Conservation (phyloP, 2,113 vertebrate species). For the Megaceryle maxima region DNA sequence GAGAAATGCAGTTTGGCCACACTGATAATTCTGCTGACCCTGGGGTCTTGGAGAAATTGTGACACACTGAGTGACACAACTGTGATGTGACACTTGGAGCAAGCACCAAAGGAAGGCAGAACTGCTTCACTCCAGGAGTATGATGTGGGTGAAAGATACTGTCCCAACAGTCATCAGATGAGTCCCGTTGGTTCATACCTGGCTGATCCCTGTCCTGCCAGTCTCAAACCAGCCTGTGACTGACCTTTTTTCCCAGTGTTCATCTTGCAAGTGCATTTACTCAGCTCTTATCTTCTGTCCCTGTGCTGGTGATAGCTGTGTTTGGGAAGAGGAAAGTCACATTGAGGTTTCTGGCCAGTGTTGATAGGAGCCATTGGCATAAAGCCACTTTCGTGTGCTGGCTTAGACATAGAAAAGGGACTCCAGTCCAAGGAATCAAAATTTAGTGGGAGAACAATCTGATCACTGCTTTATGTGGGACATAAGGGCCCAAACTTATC, state of each 20-base stretch:
- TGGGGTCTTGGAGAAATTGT: not conserved
- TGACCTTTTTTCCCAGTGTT: not conserved
- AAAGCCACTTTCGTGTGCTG: not conserved
- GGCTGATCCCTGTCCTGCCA: not conserved
- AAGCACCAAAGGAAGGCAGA: not conserved
- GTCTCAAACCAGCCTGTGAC: not conserved
- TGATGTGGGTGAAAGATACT: not conserved
- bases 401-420: not conserved
- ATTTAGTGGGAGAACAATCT: not conserved
- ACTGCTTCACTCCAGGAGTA: not conserved
- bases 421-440: not conserved
- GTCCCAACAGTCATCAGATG: not conserved
- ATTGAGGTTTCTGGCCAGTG: conserved; percentile 55
- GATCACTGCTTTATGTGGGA: accelerated
- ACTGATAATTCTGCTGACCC: accelerated
- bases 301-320: not conserved
- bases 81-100: not conserved
- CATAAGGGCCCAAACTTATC: accelerated
- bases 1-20: not conserved
- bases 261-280: not conserved
- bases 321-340: conserved; percentile 69
- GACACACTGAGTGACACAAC: not conserved
- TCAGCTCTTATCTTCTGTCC: conserved; percentile 49
- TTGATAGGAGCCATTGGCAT: not conserved
- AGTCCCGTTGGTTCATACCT: not conserved